phyloP scores from a whole-genome alignment of 2,888 invertebrate species.

The Pseudolycoriella hygida region DNA sequence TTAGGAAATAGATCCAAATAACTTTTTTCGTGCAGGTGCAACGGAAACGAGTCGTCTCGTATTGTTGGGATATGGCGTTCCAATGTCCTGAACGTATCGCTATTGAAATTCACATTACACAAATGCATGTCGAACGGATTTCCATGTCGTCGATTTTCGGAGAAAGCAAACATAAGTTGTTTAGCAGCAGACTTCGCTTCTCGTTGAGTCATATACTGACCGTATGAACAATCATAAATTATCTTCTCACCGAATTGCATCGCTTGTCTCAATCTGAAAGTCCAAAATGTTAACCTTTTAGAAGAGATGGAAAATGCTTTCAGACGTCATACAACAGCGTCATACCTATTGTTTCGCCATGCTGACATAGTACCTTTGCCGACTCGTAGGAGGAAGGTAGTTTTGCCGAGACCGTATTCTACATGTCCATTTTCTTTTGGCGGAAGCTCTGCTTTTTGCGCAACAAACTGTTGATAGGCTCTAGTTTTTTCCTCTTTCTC shows the following conservation, averaged over 20 bases:
- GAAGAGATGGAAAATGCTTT: too few species aligned
- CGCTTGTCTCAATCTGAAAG: background rate
- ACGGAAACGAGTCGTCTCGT: slow-evolving; percentile 50
- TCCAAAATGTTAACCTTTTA: too few species aligned
- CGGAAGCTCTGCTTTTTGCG: too few species aligned
- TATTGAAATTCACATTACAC: slow-evolving; percentile 44
- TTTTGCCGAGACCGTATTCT: background rate
- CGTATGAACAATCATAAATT: slow-evolving; percentile 70
- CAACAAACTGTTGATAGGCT: too few species aligned
- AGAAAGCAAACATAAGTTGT: slow-evolving; percentile 55
- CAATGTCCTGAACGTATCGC: slow-evolving; percentile 36
- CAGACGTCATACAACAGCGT: too few species aligned
- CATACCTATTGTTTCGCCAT: background rate
- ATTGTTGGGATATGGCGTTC: slow-evolving; percentile 46
- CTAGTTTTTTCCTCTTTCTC: too few species aligned
- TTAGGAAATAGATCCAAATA: slow-evolving; percentile 67
- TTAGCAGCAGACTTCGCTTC: slow-evolving; percentile 61
- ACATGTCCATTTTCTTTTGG: background rate
- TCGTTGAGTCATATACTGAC: slow-evolving; percentile 48
- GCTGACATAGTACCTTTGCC: background rate
- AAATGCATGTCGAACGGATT: slow-evolving; percentile 68
- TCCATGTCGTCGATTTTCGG: slow-evolving; percentile 49
- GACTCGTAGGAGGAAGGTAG: background rate
- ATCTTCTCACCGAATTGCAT: slow-evolving; percentile 42
- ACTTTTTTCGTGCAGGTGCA: slow-evolving; percentile 49